Evolutionary conservation across 2,113 vertebrate species (phyloP), one percentile per base, ranked within the genome.

Genomic region (Gnathonemus echidnorhynchus): DNA sequence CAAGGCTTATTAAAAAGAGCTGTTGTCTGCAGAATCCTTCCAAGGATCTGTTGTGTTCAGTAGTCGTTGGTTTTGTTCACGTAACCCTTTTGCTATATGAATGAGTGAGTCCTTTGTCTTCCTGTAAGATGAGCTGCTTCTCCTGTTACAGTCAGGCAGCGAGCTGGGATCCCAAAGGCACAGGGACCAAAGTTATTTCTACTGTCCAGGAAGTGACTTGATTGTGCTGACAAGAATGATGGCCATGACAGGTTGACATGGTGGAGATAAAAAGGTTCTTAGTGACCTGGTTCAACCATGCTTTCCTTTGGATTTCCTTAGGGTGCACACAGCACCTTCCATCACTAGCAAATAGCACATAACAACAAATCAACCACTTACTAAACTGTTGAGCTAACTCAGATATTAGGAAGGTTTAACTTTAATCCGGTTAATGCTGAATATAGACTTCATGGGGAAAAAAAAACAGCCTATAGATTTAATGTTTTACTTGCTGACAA

Each of bases 131-230:
- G 62, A 70, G 62, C 62, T 31, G 46, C 3, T 50, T 49, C 45
- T 50, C 24, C 50, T 11, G 45, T 31, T 48, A 3, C 83, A 46
- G 83, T n/a, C 21, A 5, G 39, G 21, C 83, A 48, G 46, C 1
- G 35, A 86, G 66, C 53, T 89, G 35, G 53, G 53, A 39, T 53
- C 39, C 9, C 56, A 48, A 88, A 27, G 62, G 15, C 45, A 45
- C 19, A 15, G 15, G 31, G 52, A 86, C 35, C 21, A 45, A 56
- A 85, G 53, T 46, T 86, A 48, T 56, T 42, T 80, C 13, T 80
- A 85, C 80, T 86, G 49, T n/a, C 74, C 35, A 56, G 42, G 52
- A 89, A 62, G 89, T 58, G 10, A 83, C 77, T 86, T 86, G 24
- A 48, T 85, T 62, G 80, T 45, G 31, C 35, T 89, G 89, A 39